A percentile compares a stretch with the other conserved stretches of the same genome.
These are phyloP conservation scores for Bombus impatiens DNA, from an alignment of 1,140 invertebrate genomes.

Conservation along the genomic window DNA sequence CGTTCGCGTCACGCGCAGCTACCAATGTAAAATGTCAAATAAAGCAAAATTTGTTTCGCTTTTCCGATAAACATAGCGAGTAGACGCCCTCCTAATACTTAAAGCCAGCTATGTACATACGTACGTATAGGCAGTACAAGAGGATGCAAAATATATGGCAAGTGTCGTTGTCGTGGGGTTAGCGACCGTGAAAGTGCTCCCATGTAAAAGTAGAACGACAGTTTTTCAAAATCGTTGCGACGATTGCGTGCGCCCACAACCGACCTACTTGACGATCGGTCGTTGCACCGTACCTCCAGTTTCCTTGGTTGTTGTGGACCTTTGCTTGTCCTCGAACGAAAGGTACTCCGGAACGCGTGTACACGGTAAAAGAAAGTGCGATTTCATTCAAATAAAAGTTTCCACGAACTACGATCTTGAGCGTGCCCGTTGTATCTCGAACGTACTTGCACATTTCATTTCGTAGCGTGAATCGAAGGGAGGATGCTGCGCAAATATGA, in stretches of 20 bases:
- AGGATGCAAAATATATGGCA: slow-evolving; percentile 33
- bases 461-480: not conserved
- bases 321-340: slow-evolving; percentile 58
- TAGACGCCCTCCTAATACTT: not conserved
- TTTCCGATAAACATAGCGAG: not conserved
- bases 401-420: not conserved
- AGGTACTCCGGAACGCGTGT: not conserved
- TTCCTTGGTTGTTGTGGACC: slow-evolving; percentile 75
- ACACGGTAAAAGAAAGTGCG: slow-evolving; percentile 71
- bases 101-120: not conserved
- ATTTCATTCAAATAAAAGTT: slow-evolving; percentile 64
- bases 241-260: slow-evolving; percentile 81
- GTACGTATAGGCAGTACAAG: not conserved
- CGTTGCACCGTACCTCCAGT: slow-evolving; percentile 75
- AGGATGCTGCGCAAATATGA: not conserved
- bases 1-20: too few species aligned
- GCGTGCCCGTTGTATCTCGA: not conserved
- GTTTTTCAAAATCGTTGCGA: slow-evolving; percentile 81
- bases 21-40: not conserved
- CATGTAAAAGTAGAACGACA: slow-evolving; percentile 78
- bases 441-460: not conserved
- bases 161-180: slow-evolving; percentile 73
- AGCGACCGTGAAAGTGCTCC: slow-evolving; percentile 82
- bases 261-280: slow-evolving; percentile 77
- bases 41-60: not conserved